Conservation (phyloP, 2,797 vertebrate genomes). For the Chiroxiphia lanceolata region DNA sequence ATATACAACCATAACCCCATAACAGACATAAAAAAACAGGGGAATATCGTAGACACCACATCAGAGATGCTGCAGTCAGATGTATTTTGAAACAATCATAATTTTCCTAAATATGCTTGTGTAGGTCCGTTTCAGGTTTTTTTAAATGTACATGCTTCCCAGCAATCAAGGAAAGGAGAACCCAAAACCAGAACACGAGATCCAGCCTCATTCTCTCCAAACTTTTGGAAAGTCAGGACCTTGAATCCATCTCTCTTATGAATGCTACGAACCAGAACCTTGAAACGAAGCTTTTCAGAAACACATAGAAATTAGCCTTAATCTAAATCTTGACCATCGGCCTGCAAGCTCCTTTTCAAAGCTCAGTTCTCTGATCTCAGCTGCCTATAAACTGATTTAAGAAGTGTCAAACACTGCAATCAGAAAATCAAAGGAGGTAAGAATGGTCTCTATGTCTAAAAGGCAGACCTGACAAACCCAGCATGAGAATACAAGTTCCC, state of each 20-base stretch:
- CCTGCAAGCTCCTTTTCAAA: background rate
- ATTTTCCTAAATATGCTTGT: background rate
- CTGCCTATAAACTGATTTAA: background rate
- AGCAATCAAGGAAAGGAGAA: background rate
- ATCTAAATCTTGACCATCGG: background rate
- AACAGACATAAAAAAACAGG: background rate
- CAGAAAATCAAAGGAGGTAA: background rate
- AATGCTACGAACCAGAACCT: background rate
- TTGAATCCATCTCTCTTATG: background rate
- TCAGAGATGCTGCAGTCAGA: background rate
- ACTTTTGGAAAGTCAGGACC: background rate
- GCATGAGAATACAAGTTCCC: background rate
- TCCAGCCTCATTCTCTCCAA: background rate
- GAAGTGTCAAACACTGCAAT: background rate
- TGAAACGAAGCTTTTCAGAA: background rate
- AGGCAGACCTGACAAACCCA: background rate
- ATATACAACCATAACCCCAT: background rate
- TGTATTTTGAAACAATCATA: background rate
- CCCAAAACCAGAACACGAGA: background rate
- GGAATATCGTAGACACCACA: background rate
- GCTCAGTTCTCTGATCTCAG: background rate
- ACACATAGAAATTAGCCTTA: background rate
- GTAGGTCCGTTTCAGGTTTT: background rate
- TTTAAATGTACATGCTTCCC: background rate
- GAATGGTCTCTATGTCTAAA: background rate